phyloP scores from a whole-genome alignment of 2,888 invertebrate species.

The Limnephilus rhombicus region DNA sequence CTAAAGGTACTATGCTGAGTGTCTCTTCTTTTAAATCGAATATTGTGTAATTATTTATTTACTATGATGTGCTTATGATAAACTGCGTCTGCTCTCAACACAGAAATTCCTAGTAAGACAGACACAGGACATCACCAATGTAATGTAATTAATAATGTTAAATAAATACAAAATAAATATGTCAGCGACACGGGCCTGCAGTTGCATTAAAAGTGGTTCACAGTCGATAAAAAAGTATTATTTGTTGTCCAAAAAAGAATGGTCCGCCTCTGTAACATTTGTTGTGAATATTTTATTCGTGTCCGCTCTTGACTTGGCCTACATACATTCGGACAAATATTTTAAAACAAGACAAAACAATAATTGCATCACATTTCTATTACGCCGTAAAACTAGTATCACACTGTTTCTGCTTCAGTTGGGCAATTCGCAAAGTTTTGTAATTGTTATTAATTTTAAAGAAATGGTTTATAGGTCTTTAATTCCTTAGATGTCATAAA shows the following conservation, averaged over 20 bases:
- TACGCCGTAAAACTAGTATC: slow-evolving; percentile 34
- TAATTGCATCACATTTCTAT: slow-evolving; percentile 41
- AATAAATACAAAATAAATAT: no score
- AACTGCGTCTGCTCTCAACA: no score
- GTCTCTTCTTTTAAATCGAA: no score
- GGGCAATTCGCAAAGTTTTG: background rate
- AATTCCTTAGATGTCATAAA: background rate
- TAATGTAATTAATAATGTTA: no score
- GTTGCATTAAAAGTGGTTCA: background rate
- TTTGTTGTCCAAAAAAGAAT: background rate
- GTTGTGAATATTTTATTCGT: background rate
- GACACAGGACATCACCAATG: no score
- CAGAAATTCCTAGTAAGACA: no score
- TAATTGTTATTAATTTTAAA: slow-evolving; percentile 9
- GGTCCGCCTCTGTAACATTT: background rate
- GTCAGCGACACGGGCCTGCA: no score
- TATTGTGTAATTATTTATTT: no score
- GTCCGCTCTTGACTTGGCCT: slow-evolving; percentile 39
- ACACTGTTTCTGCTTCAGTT: slow-evolving; percentile 26
- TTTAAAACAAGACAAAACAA: slow-evolving; percentile 50
- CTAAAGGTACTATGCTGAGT: no score
- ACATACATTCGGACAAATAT: slow-evolving; percentile 48
- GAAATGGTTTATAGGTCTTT: slow-evolving; percentile 12
- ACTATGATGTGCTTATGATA: no score
- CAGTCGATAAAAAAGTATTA: background rate